phyloP scores from a whole-genome alignment of 2,113 vertebrate species.

The Ailurus styani region DNA sequence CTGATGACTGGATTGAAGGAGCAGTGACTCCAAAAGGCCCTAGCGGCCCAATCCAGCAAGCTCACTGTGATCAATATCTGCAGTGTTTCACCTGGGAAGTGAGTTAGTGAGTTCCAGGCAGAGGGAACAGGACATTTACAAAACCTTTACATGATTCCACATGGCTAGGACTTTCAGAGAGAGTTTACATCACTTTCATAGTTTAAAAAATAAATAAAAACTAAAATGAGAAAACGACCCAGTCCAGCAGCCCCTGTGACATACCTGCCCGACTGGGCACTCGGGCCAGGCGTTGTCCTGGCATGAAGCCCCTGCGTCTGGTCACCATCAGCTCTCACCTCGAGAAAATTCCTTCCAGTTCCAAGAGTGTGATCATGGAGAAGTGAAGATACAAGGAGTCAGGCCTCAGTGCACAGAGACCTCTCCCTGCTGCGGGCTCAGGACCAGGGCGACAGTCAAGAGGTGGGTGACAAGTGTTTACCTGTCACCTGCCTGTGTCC shows the following conservation, averaged over 20 bases:
- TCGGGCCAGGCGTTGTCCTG: fast-evolving
- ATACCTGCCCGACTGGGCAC: fast-evolving
- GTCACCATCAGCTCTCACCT: not conserved
- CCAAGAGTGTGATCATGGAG: not conserved
- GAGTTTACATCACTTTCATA: not conserved
- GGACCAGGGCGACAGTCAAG: not conserved
- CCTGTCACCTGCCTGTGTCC: not conserved
- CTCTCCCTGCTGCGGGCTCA: not conserved
- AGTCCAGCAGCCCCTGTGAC: not conserved
- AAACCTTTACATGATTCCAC: not conserved
- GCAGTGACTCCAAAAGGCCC: not conserved
- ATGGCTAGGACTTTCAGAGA: not conserved
- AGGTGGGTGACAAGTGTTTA: not conserved
- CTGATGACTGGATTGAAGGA: not conserved
- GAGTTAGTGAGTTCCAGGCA: not conserved
- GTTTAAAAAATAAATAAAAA: not conserved
- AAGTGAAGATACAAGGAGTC: not conserved
- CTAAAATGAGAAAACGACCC: not conserved
- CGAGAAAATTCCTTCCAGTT: not conserved
- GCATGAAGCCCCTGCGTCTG: fast-evolving
- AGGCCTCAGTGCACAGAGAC: not conserved
- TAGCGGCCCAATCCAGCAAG: fast-evolving
- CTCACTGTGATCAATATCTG: fast-evolving
- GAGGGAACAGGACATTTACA: not conserved
- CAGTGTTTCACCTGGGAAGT: not conserved